These are phyloP conservation scores for Xyliphius kryptos DNA, from an alignment of 2,113 vertebrate species.

Conservation along the genomic window DNA sequence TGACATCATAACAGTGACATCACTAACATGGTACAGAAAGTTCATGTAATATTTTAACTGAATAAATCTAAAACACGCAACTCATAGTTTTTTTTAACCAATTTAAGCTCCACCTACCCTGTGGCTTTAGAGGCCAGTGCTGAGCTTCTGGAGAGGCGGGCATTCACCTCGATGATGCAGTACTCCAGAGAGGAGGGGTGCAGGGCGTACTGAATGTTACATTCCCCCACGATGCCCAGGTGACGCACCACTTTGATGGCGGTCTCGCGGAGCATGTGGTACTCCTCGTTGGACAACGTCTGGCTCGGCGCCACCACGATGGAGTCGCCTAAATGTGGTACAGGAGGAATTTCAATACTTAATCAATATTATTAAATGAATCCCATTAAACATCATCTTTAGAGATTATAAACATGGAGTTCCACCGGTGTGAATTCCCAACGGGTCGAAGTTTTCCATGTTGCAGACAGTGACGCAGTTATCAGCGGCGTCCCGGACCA, in stretches of 20 bases:
- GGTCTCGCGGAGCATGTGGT: conserved; percentile 85
- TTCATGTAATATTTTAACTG: no score
- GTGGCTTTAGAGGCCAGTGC: conserved; percentile 83
- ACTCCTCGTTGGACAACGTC: conserved; percentile 87
- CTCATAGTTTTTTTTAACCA: no score
- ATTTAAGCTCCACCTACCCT: not conserved
- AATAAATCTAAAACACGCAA: no score
- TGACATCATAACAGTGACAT: no score
- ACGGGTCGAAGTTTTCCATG: conserved; percentile 95
- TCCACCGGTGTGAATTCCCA: conserved; percentile 95
- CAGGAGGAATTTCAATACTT: no score
- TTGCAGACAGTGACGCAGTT: conserved; percentile 95
- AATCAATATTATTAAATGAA: no score
- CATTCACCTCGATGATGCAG: conserved; percentile 78
- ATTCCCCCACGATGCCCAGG: conserved; percentile 87
- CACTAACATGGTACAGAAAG: no score
- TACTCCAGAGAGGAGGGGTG: conserved; percentile 87
- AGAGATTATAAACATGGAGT: no score
- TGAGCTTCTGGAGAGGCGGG: conserved; percentile 88
- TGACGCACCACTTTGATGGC: conserved; percentile 92
- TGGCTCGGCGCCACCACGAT: conserved; percentile 92
- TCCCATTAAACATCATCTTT: no score
- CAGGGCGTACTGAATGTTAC: conserved; percentile 92
- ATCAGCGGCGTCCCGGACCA: conserved; percentile 85
- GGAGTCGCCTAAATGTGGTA: conserved; percentile 95